Base-by-base conservation (phyloP, 2,113 vertebrate species). In the Lates calcarifer region DNA sequence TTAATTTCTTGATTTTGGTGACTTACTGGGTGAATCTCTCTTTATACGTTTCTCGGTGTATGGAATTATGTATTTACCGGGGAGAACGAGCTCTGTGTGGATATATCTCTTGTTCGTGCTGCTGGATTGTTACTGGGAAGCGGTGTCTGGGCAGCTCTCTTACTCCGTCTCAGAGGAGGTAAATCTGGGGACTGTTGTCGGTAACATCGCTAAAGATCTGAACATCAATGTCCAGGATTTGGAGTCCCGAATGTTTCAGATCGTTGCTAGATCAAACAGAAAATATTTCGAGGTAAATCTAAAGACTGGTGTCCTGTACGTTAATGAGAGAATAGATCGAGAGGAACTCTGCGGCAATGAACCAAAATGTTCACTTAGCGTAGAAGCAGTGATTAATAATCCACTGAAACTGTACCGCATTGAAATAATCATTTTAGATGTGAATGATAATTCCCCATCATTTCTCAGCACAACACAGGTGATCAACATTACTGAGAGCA, bases 251-350 rank as follows among this genome's bases (percentile, higher is more conserved):
- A 82, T 78, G 73, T 87, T 93, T 85, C 90, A 90, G 73, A 85
- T 94, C 64, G 85, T 91, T 33, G 55, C 76, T 9, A 87, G 86
- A 57, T 73, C 83, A 17, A 86, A 89, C 35, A 84, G 6, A 6
- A 93, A 91, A 84, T 87, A 90, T 82, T 90, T 93, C 41, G 86
- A 91, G 29, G 87, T 93, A 75, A 92, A 93, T 79, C 67, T 86
- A 11, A 92, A 87, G 77, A 92, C 91, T 17, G 91, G 91, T 6
- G 65, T 37, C 1, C 73, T 91, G 7, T 90, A 87, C 29, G 63
- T 92, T 2, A 93, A 90, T 53, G 74, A 87, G 28, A 81, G 73
- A 84, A 74, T 91, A 64, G 90, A 91, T 62, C 77, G 91, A 47
- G 91, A 91, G 0, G 74, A 84, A 28, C 83, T 91, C 2, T 93